These are phyloP conservation scores for Valencia hispanica DNA, from an alignment of 2,797 vertebrate species.

Conservation along the genomic window DNA sequence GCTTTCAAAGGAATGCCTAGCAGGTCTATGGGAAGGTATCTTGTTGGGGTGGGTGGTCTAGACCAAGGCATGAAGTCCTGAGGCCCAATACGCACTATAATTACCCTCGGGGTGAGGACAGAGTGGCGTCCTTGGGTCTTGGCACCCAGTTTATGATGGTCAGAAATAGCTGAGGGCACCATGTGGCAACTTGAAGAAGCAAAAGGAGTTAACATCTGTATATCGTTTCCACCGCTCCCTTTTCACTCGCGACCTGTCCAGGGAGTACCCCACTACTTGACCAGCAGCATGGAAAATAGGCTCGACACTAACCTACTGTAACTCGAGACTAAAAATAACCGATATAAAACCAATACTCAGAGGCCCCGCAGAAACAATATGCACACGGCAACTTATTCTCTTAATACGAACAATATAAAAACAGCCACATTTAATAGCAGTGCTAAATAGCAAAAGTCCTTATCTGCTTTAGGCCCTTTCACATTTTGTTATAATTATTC, in stretches of 20 bases:
- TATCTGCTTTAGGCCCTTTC: neutral
- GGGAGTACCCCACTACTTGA: neutral
- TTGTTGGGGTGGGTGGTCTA: conserved; percentile 61
- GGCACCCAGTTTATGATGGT: conserved; percentile 78
- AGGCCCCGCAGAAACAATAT: conserved; percentile 14
- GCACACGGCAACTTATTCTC: conserved; percentile 30
- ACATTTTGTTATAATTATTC: neutral
- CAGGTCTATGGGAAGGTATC: conserved; percentile 38
- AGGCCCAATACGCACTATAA: conserved; percentile 77
- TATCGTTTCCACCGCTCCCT: conserved; percentile 23
- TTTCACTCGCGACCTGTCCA: neutral
- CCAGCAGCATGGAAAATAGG: neutral
- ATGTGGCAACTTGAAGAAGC: conserved; percentile 54
- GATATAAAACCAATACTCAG: conserved; percentile 12
- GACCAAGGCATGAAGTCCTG: conserved; percentile 40
- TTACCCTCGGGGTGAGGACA: conserved; percentile 80
- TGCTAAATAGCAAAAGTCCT: neutral
- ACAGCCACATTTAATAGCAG: conserved; percentile 23
- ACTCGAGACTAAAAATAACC: conserved; percentile 5
- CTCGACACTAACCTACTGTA: neutral
- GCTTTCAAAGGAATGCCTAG: conserved; percentile 45
- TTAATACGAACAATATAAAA: conserved; percentile 12
- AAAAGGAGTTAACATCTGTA: conserved; percentile 62
- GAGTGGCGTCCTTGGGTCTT: conserved; percentile 81
- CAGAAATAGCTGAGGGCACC: conserved; percentile 72